phyloP scores from a whole-genome alignment of 2,113 vertebrate genomes.

The Scartelaos histophorus region DNA sequence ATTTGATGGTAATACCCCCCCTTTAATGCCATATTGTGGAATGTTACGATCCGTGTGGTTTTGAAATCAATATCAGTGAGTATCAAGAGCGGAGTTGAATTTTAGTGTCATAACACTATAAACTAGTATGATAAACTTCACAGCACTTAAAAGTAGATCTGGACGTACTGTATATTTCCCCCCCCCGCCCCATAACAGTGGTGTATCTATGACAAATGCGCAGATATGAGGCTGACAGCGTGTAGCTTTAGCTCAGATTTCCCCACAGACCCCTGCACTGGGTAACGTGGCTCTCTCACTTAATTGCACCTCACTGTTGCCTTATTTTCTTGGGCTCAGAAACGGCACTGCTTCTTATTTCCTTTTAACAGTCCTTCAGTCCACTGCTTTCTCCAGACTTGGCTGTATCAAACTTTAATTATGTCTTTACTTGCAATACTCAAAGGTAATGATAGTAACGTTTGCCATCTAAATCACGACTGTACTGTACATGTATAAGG shows the following conservation, averaged over 20 bases:
- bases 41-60: too few species aligned
- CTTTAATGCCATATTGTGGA: too few species aligned
- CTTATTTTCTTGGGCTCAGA: constrained; percentile 70
- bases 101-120: too few species aligned
- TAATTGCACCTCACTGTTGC: constrained; percentile 76
- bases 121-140: too few species aligned
- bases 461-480: constrained; percentile 26
- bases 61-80: too few species aligned
- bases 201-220: constrained; percentile 21
- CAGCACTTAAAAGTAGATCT: background rate
- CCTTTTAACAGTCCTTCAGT: constrained; percentile 70
- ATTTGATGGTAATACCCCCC: too few species aligned
- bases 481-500: background rate
- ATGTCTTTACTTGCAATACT: constrained; percentile 75
- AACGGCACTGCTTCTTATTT: constrained; percentile 74
- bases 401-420: constrained; percentile 78
- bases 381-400: constrained; percentile 72
- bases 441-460: constrained; percentile 42
- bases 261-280: constrained; percentile 68
- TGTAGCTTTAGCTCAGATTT: constrained; percentile 75
- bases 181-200: background rate
- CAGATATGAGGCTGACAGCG: constrained; percentile 39
- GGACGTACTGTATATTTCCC: background rate
- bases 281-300: constrained; percentile 64
- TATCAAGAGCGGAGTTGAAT: too few species aligned